phyloP scores from a whole-genome alignment of 2,113 vertebrate species.

The Scartelaos histophorus region DNA sequence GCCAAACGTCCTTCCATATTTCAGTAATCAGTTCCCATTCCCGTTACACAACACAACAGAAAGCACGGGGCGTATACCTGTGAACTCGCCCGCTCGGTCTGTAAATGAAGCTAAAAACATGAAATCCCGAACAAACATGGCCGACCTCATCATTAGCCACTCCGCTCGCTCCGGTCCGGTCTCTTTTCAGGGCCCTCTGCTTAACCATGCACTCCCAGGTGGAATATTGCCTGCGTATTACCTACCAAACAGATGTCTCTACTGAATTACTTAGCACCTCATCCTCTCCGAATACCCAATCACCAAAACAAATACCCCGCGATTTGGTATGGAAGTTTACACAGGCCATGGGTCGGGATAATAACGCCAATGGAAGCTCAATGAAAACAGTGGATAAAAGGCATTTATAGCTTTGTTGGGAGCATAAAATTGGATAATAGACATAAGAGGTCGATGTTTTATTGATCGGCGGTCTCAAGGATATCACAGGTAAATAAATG shows the following conservation, averaged over 20 bases:
- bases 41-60: no score
- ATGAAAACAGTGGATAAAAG: slow-evolving; percentile 42
- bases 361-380: slow-evolving; percentile 30
- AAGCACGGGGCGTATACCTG: not conserved
- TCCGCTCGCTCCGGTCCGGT: slow-evolving; percentile 12
- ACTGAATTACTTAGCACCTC: slow-evolving; percentile 70
- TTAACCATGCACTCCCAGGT: slow-evolving; percentile 67
- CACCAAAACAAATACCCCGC: slow-evolving; percentile 38
- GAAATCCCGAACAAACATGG: slow-evolving; percentile 16
- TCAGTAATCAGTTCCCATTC: no score
- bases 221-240: slow-evolving; percentile 60
- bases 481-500: slow-evolving; percentile 57
- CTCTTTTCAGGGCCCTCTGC: slow-evolving; percentile 27
- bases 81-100: not conserved
- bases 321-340: slow-evolving; percentile 60
- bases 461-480: slow-evolving; percentile 43
- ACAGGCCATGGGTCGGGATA: slow-evolving; percentile 23
- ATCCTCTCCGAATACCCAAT: slow-evolving; percentile 67
- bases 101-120: slow-evolving; percentile 27
- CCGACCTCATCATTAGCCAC: slow-evolving; percentile 18
- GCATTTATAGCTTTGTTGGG: slow-evolving; percentile 28
- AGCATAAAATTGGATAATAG: slow-evolving; percentile 7
- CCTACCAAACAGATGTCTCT: slow-evolving; percentile 71
- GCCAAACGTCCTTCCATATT: not conserved
- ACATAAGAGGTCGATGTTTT: slow-evolving; percentile 28